Base-by-base conservation (phyloP, 1,140 invertebrate species). In the Ceratosolen solmsi region DNA sequence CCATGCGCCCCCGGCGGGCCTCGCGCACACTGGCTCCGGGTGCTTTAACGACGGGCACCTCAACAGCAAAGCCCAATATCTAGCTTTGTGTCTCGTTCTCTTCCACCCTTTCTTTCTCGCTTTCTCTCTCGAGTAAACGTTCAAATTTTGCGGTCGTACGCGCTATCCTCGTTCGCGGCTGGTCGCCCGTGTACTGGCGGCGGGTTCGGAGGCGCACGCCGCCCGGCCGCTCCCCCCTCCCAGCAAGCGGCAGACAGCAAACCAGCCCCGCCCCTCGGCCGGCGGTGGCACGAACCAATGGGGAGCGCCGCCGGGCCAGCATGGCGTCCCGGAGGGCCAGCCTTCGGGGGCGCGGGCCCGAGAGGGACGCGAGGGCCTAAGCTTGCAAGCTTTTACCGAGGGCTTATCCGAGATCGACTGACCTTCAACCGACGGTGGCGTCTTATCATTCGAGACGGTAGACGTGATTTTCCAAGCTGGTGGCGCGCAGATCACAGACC, bases 151-250 rank as follows among this genome's bases (percentile, higher is more conserved):
- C 25, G 33, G n/a, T 41, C 70, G 54, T 30, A 51, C 46, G 51
- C 49, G 17, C 20, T 54, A 51, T 77, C 22, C 20, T 77, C 74
- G 51, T 65, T 79, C 79, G 49, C 79, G 79, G 79, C 46, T 27
- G 38, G 63, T 58, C 41, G 41, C 72, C 38, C 63, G 73, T 77
- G 38, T 33, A 82, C 80, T 76, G 74, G 65, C 80, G 51, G 51
- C 36, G 51, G 5, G 0, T 17, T 36, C 41, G 65, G 17, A 2
- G 51, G 78, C 68, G 49, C 38, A 33, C 30, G 49, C 54, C 65
- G 20, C 68, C 20, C 54, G 25, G 8, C 25, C 25, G 17, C 33
- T 17, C 54, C 54, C 20, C 25, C 17, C 54, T 5, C 17, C 13
- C 41, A 5, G 13, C 5, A 11, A 25, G n/a, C 36, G 54, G 30